These are phyloP conservation scores for Zosterops hypoxanthus DNA, from an alignment of 2,113 vertebrate genomes.

Conservation along the genomic window DNA sequence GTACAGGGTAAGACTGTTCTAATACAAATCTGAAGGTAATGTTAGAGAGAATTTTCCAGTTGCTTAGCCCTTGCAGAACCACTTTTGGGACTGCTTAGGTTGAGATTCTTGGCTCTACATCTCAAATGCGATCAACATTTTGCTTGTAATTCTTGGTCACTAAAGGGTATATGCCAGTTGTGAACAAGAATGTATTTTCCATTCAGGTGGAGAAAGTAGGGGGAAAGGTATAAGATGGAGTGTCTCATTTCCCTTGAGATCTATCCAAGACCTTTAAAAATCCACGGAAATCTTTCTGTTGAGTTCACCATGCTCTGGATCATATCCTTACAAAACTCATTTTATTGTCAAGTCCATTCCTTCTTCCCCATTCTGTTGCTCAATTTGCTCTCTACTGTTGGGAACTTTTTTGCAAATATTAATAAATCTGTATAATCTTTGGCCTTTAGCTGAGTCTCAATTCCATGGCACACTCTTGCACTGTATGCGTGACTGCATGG, in stretches of 20 bases:
- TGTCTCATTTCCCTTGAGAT: background rate
- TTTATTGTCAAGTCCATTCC: background rate
- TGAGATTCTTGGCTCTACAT: background rate
- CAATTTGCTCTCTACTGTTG: slow-evolving; percentile 35
- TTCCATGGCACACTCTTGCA: slow-evolving; percentile 13
- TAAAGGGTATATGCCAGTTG: background rate
- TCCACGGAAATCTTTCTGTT: background rate
- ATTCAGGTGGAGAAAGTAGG: background rate
- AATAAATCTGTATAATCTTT: slow-evolving; percentile 45
- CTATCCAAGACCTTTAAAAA: background rate
- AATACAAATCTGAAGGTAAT: background rate
- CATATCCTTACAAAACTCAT: background rate
- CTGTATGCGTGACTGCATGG: background rate
- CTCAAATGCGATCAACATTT: background rate
- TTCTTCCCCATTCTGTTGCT: slow-evolving; percentile 6
- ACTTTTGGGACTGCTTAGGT: background rate
- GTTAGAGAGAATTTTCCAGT: background rate
- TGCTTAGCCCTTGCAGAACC: background rate
- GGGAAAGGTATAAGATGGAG: background rate
- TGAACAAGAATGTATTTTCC: background rate
- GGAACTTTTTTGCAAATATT: slow-evolving; percentile 33
- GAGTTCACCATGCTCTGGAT: background rate
- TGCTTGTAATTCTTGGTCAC: background rate
- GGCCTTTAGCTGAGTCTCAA: slow-evolving; percentile 20
- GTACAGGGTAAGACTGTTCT: background rate